phyloP scores from a whole-genome alignment of 1,140 invertebrate species.

The Ericerus pela region DNA sequence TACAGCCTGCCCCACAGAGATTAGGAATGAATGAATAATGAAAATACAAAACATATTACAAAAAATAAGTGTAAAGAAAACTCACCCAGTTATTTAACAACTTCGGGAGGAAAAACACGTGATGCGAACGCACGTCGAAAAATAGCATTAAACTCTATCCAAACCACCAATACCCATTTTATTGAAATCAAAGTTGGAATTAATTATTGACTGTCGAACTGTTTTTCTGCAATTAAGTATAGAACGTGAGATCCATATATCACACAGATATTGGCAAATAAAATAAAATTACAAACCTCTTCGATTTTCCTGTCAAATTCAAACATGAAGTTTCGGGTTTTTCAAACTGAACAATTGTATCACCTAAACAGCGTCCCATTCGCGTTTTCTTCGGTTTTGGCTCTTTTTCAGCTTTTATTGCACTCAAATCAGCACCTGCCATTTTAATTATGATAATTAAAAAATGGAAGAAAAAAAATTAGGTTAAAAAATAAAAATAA shows the following conservation, averaged over 20 bases:
- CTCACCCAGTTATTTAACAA: slow-evolving; percentile 83
- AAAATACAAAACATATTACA: not conserved
- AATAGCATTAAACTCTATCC: slow-evolving; percentile 95
- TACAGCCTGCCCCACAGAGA: slow-evolving; percentile 49
- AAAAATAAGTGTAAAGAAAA: slow-evolving; percentile 2
- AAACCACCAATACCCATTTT: slow-evolving; percentile 98
- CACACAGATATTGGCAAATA: not conserved
- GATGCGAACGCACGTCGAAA: slow-evolving; percentile 97
- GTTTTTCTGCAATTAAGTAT: slow-evolving; percentile 38
- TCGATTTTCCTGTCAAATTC: slow-evolving; percentile 69
- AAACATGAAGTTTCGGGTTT: slow-evolving; percentile 76
- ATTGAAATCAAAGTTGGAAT: slow-evolving; percentile 97
- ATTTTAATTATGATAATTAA: slow-evolving; percentile 22
- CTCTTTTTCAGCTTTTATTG: slow-evolving; percentile 56
- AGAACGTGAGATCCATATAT: slow-evolving; percentile 17
- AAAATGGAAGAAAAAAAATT: slow-evolving; percentile 11
- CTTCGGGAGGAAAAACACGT: slow-evolving; percentile 94
- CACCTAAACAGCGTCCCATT: slow-evolving; percentile 63
- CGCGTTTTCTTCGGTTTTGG: slow-evolving; percentile 54
- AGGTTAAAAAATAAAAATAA: not conserved
- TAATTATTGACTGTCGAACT: slow-evolving; percentile 79
- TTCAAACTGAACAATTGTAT: slow-evolving; percentile 80
- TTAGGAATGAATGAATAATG: not conserved
- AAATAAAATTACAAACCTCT: slow-evolving; percentile 40
- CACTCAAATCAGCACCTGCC: slow-evolving; percentile 60